Base-by-base conservation (phyloP, 2,888 invertebrate species). In the Drosophila incognita region DNA sequence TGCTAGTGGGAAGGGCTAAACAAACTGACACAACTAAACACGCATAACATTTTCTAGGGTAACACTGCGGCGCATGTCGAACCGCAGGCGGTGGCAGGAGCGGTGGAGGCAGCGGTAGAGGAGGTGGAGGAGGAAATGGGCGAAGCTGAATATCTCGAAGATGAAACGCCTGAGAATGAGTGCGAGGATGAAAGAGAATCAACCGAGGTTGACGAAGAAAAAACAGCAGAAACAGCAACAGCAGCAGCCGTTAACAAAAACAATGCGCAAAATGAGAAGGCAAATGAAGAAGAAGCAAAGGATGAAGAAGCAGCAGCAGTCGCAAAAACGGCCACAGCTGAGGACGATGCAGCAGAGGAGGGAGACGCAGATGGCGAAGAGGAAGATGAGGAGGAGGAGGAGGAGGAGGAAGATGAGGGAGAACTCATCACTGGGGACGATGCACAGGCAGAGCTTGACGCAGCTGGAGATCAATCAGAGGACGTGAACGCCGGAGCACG, bases 401-500 rank as follows among this genome's bases (percentile, higher is more conserved):
- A 76, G 1, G 76, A 71, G 2, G 69, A 67, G 4, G 82, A 82
- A 10, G 82, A 74, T 7, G 85, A 85, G 3, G 85, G 60, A 2
- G 85, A 87, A 56, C 56, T 87, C 0, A 86, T 86, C 27, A 79
- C 70, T 4, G 85, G 88, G 4, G 85, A 86, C 24, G 89, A 87
- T 31, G 81, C 87, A 18, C 82, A 69, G 33, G 69, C 48, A 0
- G 49, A 42, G 13, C 46, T 13, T 35, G 48, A 54, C 5, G 48
- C 58, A 29, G 42, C 46, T 11, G 61, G 75, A 13, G 64, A 80
- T 24, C 56, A 71, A 0, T 64, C 77, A 2, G 72, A 69, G 8
- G 38, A 69, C 36, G 62, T 51, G 2, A 64, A 49, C 21, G 79
- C 65, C 2, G 69, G 65, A 0, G 63, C 74, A 6, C 83, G 86